Base-by-base conservation (phyloP, 2,888 invertebrate genomes). In the Tryphoninae sp. region DNA sequence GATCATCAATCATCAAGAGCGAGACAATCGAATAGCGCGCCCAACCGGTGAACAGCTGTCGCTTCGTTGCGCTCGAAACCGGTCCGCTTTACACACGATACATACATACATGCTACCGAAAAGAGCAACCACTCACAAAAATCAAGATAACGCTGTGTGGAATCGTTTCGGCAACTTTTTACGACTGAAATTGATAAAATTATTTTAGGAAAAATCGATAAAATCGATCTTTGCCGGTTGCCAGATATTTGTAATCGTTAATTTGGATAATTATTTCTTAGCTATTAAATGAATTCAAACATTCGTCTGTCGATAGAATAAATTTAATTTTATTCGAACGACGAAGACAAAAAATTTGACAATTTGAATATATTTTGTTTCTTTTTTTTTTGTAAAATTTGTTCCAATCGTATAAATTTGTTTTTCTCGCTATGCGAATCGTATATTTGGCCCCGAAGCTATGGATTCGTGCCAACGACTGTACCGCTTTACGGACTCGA, bases 1-100 rank as follows among this genome's bases (percentile, higher is more conserved):
- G 92, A 93, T 94, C 94, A 94, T 94, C 94, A 94, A 94, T 94
- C 94, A 94, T 94, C 91, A 90, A 90, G 89, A 88, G 89, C 92
- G 92, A 91, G 92, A 92, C 94, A 94, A 94, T 94, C 93, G 93
- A 93, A 93, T 92, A 91, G 92, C 92, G 88, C 88, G 88, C 88
- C 89, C 89, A 88, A 89, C 88, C 91, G 90, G 89, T 85, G 93
- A 93, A 93, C 94, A 94, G 93, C 93, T 94, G 94, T 93, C 93
- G 93, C 93, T 92, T 90, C 92, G 87, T 88, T 90, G 86, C 87
- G 89, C 87, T 87, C 88, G 84, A 85, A 88, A 87, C 87, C 88
- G 87, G 87, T 85, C 85, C 89, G 86, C 83, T 88, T 88, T 89
- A 88, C 87, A 88, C 62, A 33, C 40, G 7, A 62, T n/a, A 40